Base-by-base conservation (phyloP, 2,797 vertebrate genomes). In the Chaenodraco wilsoni region DNA sequence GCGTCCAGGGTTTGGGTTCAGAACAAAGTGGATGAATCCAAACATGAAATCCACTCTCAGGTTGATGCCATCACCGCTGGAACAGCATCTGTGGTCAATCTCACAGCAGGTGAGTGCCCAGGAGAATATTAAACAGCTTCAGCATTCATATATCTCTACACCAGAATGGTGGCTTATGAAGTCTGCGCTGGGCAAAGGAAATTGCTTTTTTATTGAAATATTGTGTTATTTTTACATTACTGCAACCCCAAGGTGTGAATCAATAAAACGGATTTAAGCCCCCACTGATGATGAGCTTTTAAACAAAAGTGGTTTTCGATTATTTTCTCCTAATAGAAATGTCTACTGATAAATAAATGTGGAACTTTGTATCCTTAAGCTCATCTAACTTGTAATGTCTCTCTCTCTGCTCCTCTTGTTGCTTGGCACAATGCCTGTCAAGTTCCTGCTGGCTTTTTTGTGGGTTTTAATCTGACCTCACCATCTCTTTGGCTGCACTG, bases 11-110 rank as follows among this genome's bases (percentile, higher is more conserved):
- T 99, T 68, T 99, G 98, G 98, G 96, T 99, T 90, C 98, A 98
- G 94, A 99, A 99, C 94, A 99, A 99, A 93, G 97, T 99, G 73
- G 98, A 99, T 77, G 98, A 99, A 91, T 99, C 98, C 76, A 99
- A 99, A 91, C 98, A 99, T 37, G 98, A 99, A 94, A 99, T 99
- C 88, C 98, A 99, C 93, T 99, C 98, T 79, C 98, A 99, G 90
- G 98, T 99, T 9, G 98, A 99, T 82, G 98, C 98, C 74, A 99
- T 99, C 91, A 99, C 98, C 1, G 98, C 98, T 74, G 98, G 98
- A 88, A 99, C 98, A 0, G 98, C 98, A 1, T 99, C 98, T n/a
- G 98, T 99, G 45, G 98, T 99, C 91, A 99, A 99, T 93, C 97
- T 99, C 82, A 99, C 98, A 13, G 98, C 98, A 88, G 98, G 98